phyloP scores from a whole-genome alignment of 2,888 invertebrate genomes.

The Bombylius discolor region DNA sequence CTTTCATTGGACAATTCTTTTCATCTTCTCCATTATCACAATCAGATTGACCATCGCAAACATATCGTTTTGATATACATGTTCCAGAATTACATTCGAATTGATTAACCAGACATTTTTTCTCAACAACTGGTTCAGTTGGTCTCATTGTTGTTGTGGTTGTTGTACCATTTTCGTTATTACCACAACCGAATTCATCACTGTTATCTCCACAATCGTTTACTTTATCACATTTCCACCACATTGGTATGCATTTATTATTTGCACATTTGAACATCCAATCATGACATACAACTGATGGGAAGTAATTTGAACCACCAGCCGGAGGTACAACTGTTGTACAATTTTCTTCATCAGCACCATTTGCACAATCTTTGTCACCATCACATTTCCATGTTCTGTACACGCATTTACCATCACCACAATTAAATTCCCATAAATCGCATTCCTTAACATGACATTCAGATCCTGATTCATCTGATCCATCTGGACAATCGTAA shows the following conservation, averaged over 20 bases:
- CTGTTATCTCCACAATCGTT: constrained; percentile 64
- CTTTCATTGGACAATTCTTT: constrained; percentile 35
- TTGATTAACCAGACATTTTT: constrained; percentile 31
- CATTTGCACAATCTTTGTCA: constrained; percentile 55
- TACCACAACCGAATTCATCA: constrained; percentile 54
- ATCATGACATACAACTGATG: constrained; percentile 45
- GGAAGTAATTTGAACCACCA: constrained; percentile 21
- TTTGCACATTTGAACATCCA: constrained; percentile 70
- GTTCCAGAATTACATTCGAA: constrained; percentile 30
- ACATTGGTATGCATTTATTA: constrained; percentile 57
- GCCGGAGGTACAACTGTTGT: constrained; percentile 28
- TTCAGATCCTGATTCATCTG: constrained; percentile 51
- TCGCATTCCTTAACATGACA: constrained; percentile 51
- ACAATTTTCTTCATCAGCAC: constrained; percentile 61
- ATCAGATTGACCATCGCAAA: constrained; percentile 44
- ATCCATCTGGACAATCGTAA: constrained; percentile 54
- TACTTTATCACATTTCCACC: constrained; percentile 70
- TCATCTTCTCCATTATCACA: constrained; percentile 54
- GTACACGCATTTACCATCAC: constrained; percentile 43
- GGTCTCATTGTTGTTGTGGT: constrained; percentile 18
- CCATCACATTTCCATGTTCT: constrained; percentile 51
- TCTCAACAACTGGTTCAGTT: constrained; percentile 18
- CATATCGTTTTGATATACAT: constrained; percentile 43
- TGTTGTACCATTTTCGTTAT: constrained; percentile 11
- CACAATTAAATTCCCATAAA: constrained; percentile 60